Base-by-base conservation (phyloP, 1,140 invertebrate species). In the Drosophila pseudoobscura region DNA sequence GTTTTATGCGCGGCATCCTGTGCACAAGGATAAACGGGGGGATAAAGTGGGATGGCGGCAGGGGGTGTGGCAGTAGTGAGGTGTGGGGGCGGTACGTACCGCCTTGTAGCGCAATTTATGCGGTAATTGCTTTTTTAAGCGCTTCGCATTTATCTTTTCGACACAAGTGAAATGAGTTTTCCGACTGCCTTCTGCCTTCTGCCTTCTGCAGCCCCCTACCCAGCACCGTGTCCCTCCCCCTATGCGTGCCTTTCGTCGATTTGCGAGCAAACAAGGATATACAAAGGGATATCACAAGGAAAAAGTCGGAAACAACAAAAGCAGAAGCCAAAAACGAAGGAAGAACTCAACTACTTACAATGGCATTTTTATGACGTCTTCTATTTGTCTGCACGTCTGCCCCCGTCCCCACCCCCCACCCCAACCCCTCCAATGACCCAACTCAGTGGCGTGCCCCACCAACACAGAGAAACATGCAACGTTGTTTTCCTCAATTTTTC, bases 71-170 rank as follows among this genome's bases (percentile, higher is more conserved):
- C 60, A 69, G 72, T 58, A 63, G 74, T 59, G 65, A 58, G 62
- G 22, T 49, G 22, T 54, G n/a, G 35, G 13, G 7, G 22, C 54
- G 31, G 31, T n/a, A 24, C 61, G 47, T 55, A 68, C 61, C 61
- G 64, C 61, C 61, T 55, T 65, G 80, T 74, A 87, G 80, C 69
- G 80, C 84, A 88, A 88, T 88, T 88, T 88, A 88, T 88, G 84
- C 80, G 84, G 84, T 89, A 89, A 89, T 89, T 89, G 84, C 85
- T 89, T 90, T 89, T 89, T 89, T 89, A 89, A 89, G 85, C 84
- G 85, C 79, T 89, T 85, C 76, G 74, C 84, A 89, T 89, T 89
- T 89, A 89, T 89, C 84, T 89, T 89, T 89, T 89, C 85, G 78
- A 87, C 83, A 78, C 84, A 83, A 83, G 59, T 78, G 78, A 87